A percentile compares a stretch with the other conserved stretches of the same genome.
Evolutionary conservation across 2,888 invertebrate genomes (phyloP).

Genomic region (Rhorus exstirpatorius): DNA sequence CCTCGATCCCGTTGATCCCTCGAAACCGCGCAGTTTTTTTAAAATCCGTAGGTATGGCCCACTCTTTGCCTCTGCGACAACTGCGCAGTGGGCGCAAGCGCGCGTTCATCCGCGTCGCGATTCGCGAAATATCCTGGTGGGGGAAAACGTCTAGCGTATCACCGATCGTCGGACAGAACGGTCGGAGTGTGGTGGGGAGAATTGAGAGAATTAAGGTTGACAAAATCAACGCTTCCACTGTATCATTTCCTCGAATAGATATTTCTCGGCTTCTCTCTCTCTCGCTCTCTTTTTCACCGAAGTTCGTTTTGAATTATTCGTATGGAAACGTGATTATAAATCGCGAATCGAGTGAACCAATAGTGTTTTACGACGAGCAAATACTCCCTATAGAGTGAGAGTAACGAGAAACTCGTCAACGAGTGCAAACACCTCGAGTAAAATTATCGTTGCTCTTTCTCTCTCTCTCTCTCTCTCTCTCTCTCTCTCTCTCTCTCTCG

Average conservation of each 20-base stretch:
- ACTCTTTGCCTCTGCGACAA: too few relatives aligned
- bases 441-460: slow-evolving; percentile 7
- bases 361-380: slow-evolving; percentile 1
- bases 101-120: too few relatives aligned
- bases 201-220: too few relatives aligned
- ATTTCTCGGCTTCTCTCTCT: background rate
- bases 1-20: too few relatives aligned
- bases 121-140: too few relatives aligned
- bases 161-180: too few relatives aligned
- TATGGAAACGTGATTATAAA: slow-evolving; percentile 1
- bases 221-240: too few relatives aligned
- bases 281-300: background rate
- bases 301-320: slow-evolving; percentile 14
- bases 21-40: too few relatives aligned
- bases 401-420: slow-evolving; percentile 20
- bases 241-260: background rate
- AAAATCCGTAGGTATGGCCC: too few relatives aligned
- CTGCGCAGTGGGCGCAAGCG: too few relatives aligned
- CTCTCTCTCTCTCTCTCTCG: slow-evolving; percentile 14
- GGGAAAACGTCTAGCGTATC: too few relatives aligned
- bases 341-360: background rate
- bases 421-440: slow-evolving; percentile 36
- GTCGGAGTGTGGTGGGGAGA: too few relatives aligned
- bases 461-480: background rate
- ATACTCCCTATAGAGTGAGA: slow-evolving; percentile 4